Percentiles rank a stretch among this genome's conserved stretches.
These are phyloP conservation scores for Chymomyza procnemis DNA, from an alignment of 2,888 invertebrate genomes.

Conservation along the genomic window DNA sequence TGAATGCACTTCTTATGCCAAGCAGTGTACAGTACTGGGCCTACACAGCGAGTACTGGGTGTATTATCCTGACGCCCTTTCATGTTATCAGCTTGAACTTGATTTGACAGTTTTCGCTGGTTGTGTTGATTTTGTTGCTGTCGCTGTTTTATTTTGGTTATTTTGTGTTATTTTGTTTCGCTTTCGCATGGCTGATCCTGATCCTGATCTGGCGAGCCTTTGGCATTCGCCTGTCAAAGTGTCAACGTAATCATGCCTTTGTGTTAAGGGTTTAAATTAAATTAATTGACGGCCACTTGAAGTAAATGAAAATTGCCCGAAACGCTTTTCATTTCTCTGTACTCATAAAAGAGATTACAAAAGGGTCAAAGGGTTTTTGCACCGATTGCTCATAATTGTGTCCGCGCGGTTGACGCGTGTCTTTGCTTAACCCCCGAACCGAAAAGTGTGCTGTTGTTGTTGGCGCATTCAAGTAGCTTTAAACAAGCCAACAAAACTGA, in stretches of 20 bases:
- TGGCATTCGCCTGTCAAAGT: slow-evolving; percentile 53
- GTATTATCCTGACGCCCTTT: neutral
- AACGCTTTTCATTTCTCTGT: slow-evolving; percentile 29
- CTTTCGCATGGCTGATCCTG: slow-evolving; percentile 12
- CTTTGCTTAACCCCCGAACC: slow-evolving; percentile 5
- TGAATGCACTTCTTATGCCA: neutral
- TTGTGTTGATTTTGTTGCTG: too few relatives aligned
- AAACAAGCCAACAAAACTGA: neutral
- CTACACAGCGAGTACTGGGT: neutral
- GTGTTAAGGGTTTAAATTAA: slow-evolving; percentile 61
- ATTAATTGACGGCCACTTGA: slow-evolving; percentile 68
- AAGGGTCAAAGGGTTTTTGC: slow-evolving; percentile 63
- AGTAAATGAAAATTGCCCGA: slow-evolving; percentile 62
- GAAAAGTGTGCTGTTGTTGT: too few relatives aligned
- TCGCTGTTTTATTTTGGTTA: neutral
- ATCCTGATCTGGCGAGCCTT: neutral
- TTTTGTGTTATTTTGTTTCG: neutral
- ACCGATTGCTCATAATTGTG: slow-evolving; percentile 67
- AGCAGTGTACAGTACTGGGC: neutral
- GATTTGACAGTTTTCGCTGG: slow-evolving; percentile 5
- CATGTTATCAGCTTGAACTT: neutral
- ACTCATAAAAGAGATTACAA: slow-evolving; percentile 58
- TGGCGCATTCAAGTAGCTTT: neutral
- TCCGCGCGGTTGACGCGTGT: slow-evolving; percentile 8
- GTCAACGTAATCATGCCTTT: slow-evolving; percentile 62